These are phyloP conservation scores for Scelioninae gen. 2 DNA, from an alignment of 2,888 invertebrate genomes.

Conservation along the genomic window DNA sequence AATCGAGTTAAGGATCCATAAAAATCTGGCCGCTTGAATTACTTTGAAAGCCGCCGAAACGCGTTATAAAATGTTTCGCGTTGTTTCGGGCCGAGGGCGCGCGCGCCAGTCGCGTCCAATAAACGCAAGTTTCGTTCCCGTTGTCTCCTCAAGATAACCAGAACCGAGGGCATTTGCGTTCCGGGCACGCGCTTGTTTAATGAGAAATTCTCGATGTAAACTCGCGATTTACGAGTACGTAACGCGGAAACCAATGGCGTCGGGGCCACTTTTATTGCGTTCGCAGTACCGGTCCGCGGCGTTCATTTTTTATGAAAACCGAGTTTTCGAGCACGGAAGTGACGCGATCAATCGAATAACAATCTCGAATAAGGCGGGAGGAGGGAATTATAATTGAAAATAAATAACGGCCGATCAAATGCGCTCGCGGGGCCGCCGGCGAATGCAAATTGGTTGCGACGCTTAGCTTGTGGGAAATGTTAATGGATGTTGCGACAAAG, in stretches of 20 bases:
- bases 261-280: constrained; percentile 32
- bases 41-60: constrained; percentile 12
- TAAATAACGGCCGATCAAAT: constrained; percentile 26
- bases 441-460: constrained; percentile 37
- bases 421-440: constrained; percentile 5
- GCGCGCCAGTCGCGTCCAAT: constrained; percentile 33
- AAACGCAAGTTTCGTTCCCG: constrained; percentile 32
- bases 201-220: constrained; percentile 42
- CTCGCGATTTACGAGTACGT: constrained; percentile 33
- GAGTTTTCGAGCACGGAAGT: too few relatives aligned
- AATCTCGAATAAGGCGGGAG: too few relatives aligned
- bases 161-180: constrained; percentile 29
- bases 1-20: background rate
- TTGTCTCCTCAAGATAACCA: constrained; percentile 12
- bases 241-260: constrained; percentile 14
- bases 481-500: constrained; percentile 18
- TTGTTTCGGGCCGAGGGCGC: constrained; percentile 19
- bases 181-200: constrained; percentile 40
- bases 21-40: constrained; percentile 20
- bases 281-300: constrained; percentile 17
- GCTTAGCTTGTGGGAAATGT: constrained; percentile 31
- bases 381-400: constrained; percentile 27
- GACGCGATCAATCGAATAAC: too few relatives aligned
- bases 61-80: constrained; percentile 23
- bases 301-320: too few relatives aligned